A percentile compares a stretch with the other conserved stretches of the same genome.
Conservation (phyloP, 2,888 invertebrate genomes). For the Dolomedes plantarius region DNA sequence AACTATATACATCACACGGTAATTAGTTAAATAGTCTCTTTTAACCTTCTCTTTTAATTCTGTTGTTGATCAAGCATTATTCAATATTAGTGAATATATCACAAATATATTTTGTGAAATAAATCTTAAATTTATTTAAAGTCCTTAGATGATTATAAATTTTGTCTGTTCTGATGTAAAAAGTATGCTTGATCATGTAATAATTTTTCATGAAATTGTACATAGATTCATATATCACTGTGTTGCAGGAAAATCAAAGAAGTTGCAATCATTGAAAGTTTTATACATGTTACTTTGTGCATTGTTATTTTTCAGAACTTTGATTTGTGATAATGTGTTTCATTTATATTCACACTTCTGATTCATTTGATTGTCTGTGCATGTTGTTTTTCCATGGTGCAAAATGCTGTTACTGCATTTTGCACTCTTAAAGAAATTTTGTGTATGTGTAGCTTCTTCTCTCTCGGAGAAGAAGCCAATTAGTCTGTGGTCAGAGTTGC, state of each 20-base stretch:
- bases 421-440: neutral
- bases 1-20: too few species aligned
- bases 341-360: neutral
- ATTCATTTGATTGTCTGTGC: neutral
- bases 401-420: neutral
- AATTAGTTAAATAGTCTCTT: too few species aligned
- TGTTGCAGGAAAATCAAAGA: neutral
- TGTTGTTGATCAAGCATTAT: too few species aligned
- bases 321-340: constrained; percentile 5
- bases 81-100: too few species aligned
- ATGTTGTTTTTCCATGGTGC: neutral
- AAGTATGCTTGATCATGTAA: neutral
- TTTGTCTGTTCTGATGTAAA: neutral
- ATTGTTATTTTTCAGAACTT: neutral
- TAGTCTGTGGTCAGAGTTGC: neutral
- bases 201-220: neutral
- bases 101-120: too few species aligned
- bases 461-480: neutral
- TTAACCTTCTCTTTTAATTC: too few species aligned
- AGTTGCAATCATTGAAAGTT: neutral
- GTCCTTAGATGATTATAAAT: too few species aligned
- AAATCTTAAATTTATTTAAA: too few species aligned
- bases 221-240: neutral
- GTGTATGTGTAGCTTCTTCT: neutral
- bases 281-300: neutral